Base-by-base conservation (phyloP, 2,888 invertebrate genomes). In the Blera fallax region DNA sequence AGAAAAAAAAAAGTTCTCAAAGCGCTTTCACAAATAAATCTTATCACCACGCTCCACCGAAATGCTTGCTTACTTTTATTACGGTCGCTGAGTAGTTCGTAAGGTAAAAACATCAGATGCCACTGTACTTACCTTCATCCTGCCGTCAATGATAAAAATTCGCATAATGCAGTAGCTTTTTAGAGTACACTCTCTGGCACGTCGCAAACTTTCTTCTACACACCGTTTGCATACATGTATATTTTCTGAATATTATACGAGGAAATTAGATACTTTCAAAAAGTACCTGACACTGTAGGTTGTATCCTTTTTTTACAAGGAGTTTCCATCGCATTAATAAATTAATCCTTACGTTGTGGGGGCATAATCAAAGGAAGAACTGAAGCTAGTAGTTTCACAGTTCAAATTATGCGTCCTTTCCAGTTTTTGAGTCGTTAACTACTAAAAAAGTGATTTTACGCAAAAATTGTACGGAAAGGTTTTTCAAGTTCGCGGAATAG, bases 121-220 rank as follows among this genome's bases (percentile, higher is more conserved):
- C 18, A 40, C 24, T 37, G 4, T 10, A 52, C 37, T 67, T 40
- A 40, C 10, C 37, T 67, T 52, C 11, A 37, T 27, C 32, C 16
- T 45, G 43, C 24, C n/a, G 43, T 18, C 69, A 70, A 37, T 50
- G 29, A 27, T 40, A 52, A 34, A 43, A 52, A 52, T 62, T 78
- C 52, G 62, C 77, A 78, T 78, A 78, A 60, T 78, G 52, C 70
- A 78, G 78, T 78, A 60, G 62, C 34, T 78, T 78, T 52, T 54
- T 62, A 52, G 60, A 69, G 21, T 24, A 62, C 60, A 78, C 43
- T 52, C 56, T 62, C 43, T 60, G 78, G 52, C 78, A 62, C 78
- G 69, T 78, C 14, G 40, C 6, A 54, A 40, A 67, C 67, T 54
- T 67, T 37, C 50, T 14, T 40, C 24, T 37, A 10, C 14, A 37